Evolutionary conservation across 1,140 invertebrate genomes (phyloP), one percentile per base, ranked within the genome.

Genomic region (Drosophila burlai): DNA sequence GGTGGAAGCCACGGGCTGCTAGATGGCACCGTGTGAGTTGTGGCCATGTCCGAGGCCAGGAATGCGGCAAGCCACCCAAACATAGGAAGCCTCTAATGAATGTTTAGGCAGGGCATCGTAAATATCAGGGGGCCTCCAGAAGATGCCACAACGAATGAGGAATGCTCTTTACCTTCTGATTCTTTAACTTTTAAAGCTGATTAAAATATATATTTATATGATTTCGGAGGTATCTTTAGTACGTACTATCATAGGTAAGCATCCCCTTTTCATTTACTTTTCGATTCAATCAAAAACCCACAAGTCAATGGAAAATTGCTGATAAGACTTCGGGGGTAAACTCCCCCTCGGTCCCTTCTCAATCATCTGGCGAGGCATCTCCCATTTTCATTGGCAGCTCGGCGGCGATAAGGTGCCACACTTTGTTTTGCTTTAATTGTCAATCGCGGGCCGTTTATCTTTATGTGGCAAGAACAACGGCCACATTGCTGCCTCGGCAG

Each of bases 1-100:
- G 40, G 36, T 11, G 38, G 59, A 40, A 49, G 47, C 54, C 54
- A 40, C 36, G 36, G 26, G n/a, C 58, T 45, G 36, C 13, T 24
- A 43, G 71, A 45, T 68, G 76, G 59, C 61, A 64, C 67, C 46
- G 46, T 63, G 77, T 90, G 84, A 90, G 75, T 90, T 84, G 84
- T 85, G 85, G 75, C 74, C 81, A 80, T 90, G 81, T 83, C 81
- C 75, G 57, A 67, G 85, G 74, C 69, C 10, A 60, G 85, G 84
- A 89, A 85, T 89, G 81, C 65, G 80, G 63, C 71, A 62, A 80
- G 71, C 84, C 83, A 87, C 76, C 80, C 84, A 87, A 87, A 89
- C 83, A 81, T 76, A 90, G 85, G 81, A 87, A 83, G 85, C 74
- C 40, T 73, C 81, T 90, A 89, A 89, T 89, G 85, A 89, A 90